Base-by-base conservation (phyloP, 2,797 vertebrate genomes). In the Sciaenops ocellatus region DNA sequence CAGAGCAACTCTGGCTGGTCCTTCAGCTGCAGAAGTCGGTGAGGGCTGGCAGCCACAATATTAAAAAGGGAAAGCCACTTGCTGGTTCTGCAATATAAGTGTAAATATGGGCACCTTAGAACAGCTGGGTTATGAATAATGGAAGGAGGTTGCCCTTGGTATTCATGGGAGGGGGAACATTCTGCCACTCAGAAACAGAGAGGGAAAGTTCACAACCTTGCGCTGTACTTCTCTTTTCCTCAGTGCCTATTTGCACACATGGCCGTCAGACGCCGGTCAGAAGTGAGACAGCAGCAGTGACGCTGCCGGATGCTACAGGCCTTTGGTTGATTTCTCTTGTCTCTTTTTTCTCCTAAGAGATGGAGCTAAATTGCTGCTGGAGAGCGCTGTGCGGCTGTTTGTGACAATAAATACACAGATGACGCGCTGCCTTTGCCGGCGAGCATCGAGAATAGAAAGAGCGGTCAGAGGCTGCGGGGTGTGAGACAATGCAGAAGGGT, bases 41-140 rank as follows among this genome's bases (percentile, higher is more conserved):
- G 88, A 88, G 74, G 75, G 80, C 76, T 87, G 80, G 91, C 87
- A 91, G 85, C 76, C 85, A 66, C 79, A 76, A 92, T 93, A 93
- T 94, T 92, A 93, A 93, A 92, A 90, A 94, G 80, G 85, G 80
- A 80, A 88, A 92, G 88, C 85, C 87, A 87, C 90, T 94, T 80
- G 87, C 91, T 91, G 93, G 81, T 87, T 91, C 82, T 92, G 87
- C 94, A 95, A 95, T 95, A 94, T 94, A 94, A 94, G 93, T 95
- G 93, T 95, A 93, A 95, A 95, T 95, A 91, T 87, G 87, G 70
- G 91, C 80, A 90, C 92, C 94, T 93, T 90, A 92, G 92, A 95
- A 93, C 91, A 95, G 93, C 93, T 94, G 93, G 90, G 79, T 89
- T 79, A 93, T 95, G 93, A 95, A 95, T 95, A 94, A 95, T 95